These are phyloP conservation scores for Rhingia rostrata DNA, from an alignment of 2,888 invertebrate species.

Conservation along the genomic window DNA sequence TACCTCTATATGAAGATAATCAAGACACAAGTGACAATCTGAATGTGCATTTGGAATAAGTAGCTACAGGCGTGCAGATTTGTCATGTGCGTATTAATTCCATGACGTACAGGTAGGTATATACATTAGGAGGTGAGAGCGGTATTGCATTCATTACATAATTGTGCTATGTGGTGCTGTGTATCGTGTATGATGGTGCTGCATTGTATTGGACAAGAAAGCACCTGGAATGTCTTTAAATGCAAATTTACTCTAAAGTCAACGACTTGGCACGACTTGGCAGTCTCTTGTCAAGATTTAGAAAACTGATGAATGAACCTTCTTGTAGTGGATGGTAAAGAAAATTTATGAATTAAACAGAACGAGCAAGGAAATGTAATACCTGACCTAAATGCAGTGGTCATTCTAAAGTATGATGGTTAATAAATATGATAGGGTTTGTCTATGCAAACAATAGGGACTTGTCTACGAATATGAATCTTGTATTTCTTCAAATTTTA, in stretches of 20 bases:
- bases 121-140: conserved; percentile 49
- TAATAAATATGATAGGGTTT: too few relatives aligned
- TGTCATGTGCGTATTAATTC: conserved; percentile 38
- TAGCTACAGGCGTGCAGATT: conserved; percentile 6
- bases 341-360: conserved; percentile 23
- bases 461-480: too few relatives aligned
- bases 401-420: too few relatives aligned
- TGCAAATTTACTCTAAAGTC: conserved; percentile 64
- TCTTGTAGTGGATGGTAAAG: conserved; percentile 29
- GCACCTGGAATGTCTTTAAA: conserved; percentile 49
- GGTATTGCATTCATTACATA: conserved; percentile 57
- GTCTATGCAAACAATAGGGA: too few relatives aligned
- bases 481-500: too few relatives aligned
- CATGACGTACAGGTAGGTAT: conserved; percentile 4
- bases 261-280: conserved; percentile 47
- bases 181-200: conserved; percentile 16
- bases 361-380: conserved; percentile 19
- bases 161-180: conserved; percentile 32
- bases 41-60: conserved; percentile 27
- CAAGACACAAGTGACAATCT: conserved; percentile 36
- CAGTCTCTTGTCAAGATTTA: conserved; percentile 12
- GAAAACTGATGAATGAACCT: conserved; percentile 63
- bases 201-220: conserved; percentile 37
- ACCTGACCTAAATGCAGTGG: not conserved
- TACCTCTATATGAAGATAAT: conserved; percentile 7